Evolutionary conservation across 2,888 invertebrate species (phyloP), one percentile per base, ranked within the genome.

Genomic region (Epicampocera succincta): DNA sequence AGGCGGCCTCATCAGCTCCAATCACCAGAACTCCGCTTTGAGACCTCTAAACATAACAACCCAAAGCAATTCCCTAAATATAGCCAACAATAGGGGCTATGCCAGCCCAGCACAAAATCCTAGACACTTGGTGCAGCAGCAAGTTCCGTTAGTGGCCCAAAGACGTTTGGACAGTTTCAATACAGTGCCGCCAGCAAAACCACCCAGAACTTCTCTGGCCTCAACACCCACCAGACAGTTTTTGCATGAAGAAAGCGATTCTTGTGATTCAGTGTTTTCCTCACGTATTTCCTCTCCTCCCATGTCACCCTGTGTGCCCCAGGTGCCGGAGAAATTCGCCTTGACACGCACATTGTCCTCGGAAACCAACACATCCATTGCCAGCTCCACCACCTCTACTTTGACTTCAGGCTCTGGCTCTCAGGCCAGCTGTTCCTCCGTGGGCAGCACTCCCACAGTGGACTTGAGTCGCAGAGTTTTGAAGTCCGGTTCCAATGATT

Each of bases 191-290:
- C 89, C 90, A 9, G 87, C 89, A 42, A 90, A 91, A 84, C 89
- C 91, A 80, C 88, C 91, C 79, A 87, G 90, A 82, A 90, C 90
- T 8, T 91, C 91, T 0, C 86, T 91, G 42, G 87, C 87, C 69
- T 85, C 88, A 17, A 79, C 84, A 6, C 86, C 85, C 6, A 84
- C 86, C 5, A 85, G 85, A 8, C 85, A 85, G 15, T 86, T 87
- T 42, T 73, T 86, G 29, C 89, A 89, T 54, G 89, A 89, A 82
- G 90, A 91, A 79, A 91, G 91, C 83, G 97, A 97, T 89, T 96
- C 96, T 87, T 82, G 82, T 71, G 97, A 97, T 90, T 97, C 96
- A 33, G 96, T 96, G 4, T 95, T 97, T 89, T 96, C 96, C 89
- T 95, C 95, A 60, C 95, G 95, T 85, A 94, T 96, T 69, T 96